A percentile compares a stretch with the other conserved stretches of the same genome.
phyloP scores from a whole-genome alignment of 2,113 vertebrate species.

The Ageneiosus marmoratus region DNA sequence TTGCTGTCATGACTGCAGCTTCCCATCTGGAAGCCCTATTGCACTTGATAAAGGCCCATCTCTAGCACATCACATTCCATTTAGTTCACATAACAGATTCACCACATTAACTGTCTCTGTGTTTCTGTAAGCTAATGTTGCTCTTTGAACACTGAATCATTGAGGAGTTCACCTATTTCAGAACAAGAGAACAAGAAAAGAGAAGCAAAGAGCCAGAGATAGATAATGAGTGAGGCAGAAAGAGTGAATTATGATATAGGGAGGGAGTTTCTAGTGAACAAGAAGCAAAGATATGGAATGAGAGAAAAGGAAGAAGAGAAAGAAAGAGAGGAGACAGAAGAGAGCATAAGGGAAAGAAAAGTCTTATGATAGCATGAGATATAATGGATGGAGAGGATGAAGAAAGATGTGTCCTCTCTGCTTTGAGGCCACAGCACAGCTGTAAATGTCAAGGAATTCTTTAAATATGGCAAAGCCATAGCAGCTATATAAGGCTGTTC shows the following conservation, averaged over 20 bases:
- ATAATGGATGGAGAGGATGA: conserved; percentile 5
- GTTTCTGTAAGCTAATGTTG: conserved; percentile 35
- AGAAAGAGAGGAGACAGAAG: background rate
- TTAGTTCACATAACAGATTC: conserved; percentile 42
- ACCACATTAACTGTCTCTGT: conserved; percentile 28
- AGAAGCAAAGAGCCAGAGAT: background rate
- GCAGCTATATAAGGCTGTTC: conserved; percentile 35
- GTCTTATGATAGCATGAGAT: background rate
- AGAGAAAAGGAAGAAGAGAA: background rate
- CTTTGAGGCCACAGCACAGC: conserved; percentile 34
- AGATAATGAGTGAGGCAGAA: background rate
- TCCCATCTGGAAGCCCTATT: conserved; percentile 32
- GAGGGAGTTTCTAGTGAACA: background rate
- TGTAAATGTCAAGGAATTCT: conserved; percentile 53
- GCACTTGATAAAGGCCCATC: conserved; percentile 39
- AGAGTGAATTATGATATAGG: background rate
- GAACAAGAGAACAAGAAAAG: background rate
- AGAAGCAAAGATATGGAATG: background rate
- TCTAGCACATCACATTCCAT: conserved; percentile 42
- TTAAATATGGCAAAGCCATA: conserved; percentile 48
- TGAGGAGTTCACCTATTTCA: conserved; percentile 16
- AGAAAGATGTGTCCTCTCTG: conserved; percentile 40
- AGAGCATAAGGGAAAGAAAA: background rate
- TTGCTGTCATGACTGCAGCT: conserved; percentile 13
- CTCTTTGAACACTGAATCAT: conserved; percentile 30